These are phyloP conservation scores for Prunella himalayana DNA, from an alignment of 2,113 vertebrate genomes.

Conservation along the genomic window DNA sequence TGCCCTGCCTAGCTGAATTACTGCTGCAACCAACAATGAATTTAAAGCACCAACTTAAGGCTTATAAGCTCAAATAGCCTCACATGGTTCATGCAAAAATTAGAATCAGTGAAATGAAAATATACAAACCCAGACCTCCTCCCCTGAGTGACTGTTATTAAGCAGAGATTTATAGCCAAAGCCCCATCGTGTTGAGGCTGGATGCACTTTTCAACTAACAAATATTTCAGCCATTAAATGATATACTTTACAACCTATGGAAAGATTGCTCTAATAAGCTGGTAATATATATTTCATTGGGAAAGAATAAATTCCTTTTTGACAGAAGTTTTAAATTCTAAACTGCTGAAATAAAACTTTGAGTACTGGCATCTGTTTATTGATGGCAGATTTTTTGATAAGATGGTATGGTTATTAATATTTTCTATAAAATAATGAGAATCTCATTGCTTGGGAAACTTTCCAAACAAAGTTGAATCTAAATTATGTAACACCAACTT, in stretches of 20 bases:
- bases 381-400: not conserved
- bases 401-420: not conserved
- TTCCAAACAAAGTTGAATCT: constrained; percentile 7
- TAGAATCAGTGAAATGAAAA: constrained; percentile 11
- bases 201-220: constrained; percentile 43
- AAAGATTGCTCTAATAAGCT: constrained; percentile 41
- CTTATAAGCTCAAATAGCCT: not conserved
- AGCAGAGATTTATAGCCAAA: constrained; percentile 52
- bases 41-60: not conserved
- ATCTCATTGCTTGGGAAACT: not conserved
- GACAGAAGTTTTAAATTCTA: constrained; percentile 8
- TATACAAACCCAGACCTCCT: not conserved
- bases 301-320: not conserved
- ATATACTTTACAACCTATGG: constrained; percentile 26
- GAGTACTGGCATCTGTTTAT: not conserved
- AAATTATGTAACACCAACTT: constrained; percentile 8
- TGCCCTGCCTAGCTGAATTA: not conserved
- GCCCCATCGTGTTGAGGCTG: not conserved
- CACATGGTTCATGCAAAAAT: constrained; percentile 4
- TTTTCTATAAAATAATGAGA: not conserved
- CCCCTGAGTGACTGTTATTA: constrained; percentile 25
- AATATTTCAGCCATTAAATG: constrained; percentile 55
- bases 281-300: constrained; percentile 41
- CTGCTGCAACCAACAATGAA: not conserved
- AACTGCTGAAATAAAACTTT: not conserved